phyloP scores from a whole-genome alignment of 2,888 invertebrate species.

The Subacronicta megacephala region DNA sequence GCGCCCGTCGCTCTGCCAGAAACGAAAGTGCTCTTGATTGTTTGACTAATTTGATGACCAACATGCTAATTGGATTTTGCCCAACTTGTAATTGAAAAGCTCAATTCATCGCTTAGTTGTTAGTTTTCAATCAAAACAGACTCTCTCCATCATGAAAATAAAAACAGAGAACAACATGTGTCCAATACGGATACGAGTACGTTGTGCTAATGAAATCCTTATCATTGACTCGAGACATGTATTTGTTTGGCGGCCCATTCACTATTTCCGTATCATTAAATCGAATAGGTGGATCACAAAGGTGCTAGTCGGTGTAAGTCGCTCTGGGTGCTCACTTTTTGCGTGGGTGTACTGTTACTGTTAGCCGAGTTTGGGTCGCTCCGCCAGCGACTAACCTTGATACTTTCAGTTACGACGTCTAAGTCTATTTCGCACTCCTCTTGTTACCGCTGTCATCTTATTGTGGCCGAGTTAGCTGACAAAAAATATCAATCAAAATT shows the following conservation, averaged over 20 bases:
- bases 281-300: constrained; percentile 80
- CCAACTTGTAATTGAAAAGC: constrained; percentile 60
- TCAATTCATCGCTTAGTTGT: constrained; percentile 57
- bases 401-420: constrained; percentile 87
- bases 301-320: constrained; percentile 72
- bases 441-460: constrained; percentile 88
- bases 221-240: constrained; percentile 68
- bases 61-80: constrained; percentile 64
- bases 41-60: constrained; percentile 63
- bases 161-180: constrained; percentile 59
- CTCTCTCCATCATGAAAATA: constrained; percentile 70
- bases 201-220: constrained; percentile 76
- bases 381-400: constrained; percentile 86
- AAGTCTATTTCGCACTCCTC: constrained; percentile 87
- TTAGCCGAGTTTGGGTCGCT: constrained; percentile 85
- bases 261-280: constrained; percentile 80
- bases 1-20: constrained; percentile 47
- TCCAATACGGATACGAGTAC: constrained; percentile 52
- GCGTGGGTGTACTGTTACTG: constrained; percentile 85
- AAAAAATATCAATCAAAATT: constrained; percentile 90
- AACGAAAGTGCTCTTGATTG: constrained; percentile 65
- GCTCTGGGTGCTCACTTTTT: constrained; percentile 81
- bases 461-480: constrained; percentile 87
- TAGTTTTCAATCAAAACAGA: constrained; percentile 65
- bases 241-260: constrained; percentile 75